Percentiles rank a stretch among this genome's conserved stretches.
phyloP scores from a whole-genome alignment of 2,113 vertebrate species.

The Neolamprologus brichardi region DNA sequence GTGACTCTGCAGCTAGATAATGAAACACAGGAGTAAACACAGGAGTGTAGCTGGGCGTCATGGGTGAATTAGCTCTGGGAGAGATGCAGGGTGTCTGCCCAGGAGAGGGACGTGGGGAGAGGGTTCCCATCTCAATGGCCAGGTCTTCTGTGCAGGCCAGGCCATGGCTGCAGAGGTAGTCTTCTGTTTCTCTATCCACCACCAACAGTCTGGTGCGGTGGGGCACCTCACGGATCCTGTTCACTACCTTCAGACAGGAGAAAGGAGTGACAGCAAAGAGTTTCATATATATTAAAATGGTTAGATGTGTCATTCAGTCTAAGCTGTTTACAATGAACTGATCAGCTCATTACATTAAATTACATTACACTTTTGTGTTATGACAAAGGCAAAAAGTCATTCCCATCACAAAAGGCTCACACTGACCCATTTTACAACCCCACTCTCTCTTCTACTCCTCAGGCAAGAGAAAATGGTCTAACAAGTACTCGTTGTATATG shows the following conservation, averaged over 20 bases:
- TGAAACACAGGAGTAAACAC: background rate
- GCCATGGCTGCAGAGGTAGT: conserved; percentile 74
- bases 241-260: conserved; percentile 78
- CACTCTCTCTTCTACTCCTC: background rate
- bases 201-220: conserved; percentile 84
- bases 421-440: conserved; percentile 38
- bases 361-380: background rate
- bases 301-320: background rate
- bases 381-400: conserved; percentile 32
- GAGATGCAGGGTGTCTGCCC: conserved; percentile 19
- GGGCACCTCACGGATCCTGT: conserved; percentile 81
- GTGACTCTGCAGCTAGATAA: background rate
- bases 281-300: background rate
- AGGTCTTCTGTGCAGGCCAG: conserved; percentile 81
- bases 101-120: conserved; percentile 52
- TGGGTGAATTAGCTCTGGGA: conserved; percentile 4
- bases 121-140: conserved; percentile 73
- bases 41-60: background rate
- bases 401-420: conserved; percentile 32
- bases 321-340: background rate
- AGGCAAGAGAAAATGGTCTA: conserved; percentile 44
- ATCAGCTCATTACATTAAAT: background rate
- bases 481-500: conserved; percentile 38
- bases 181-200: conserved; percentile 86
- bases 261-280: background rate